Base-by-base conservation (phyloP, 2,797 vertebrate genomes). In the Acridotheres tristis region DNA sequence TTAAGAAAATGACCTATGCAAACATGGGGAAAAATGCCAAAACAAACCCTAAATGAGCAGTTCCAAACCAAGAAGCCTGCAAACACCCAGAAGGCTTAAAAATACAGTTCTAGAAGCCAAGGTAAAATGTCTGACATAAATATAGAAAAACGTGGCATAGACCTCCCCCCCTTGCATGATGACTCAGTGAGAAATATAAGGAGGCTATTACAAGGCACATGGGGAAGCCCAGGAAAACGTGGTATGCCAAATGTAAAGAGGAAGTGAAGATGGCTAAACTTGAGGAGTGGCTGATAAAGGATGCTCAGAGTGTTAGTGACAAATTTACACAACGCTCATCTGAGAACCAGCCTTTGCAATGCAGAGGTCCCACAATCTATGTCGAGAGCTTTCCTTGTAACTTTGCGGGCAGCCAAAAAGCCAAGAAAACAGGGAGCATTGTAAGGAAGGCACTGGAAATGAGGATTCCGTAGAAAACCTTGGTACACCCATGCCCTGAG, bases 311-410 rank as follows among this genome's bases (percentile, higher is more conserved):
- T 6, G 25, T 12, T 50, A 47, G 29, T 16, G 67, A 51, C 36
- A 47, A n/a, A 22, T 66, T 75, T 61, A 51, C 58, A 16, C 1
- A 36, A 34, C 8, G 38, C 43, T 51, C 0, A 0, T 40, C 55
- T 38, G n/a, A 30, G 78, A 55, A 34, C 12, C 16, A 54, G 78
- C 16, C 59, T 74, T 69, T 1, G 1, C 42, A 48, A 45, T 8
- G 42, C 23, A 17, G 53, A 75, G 30, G 8, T 59, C n/a, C 34
- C 0, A 0, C 34, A 53, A 1, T 4, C 34, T 4, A 1, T 20
- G 53, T 17, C 0, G 0, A 67, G 59, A 62, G 21, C 9, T n/a
- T 75, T 34, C 40, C 25, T 47, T 47, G 19, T 11, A 47, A 36
- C 55, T 62, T 16, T 3, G 2, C 0, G 0, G 40, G 61, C 50